phyloP scores from a whole-genome alignment of 2,797 vertebrate genomes.

The Poecilia gillii region DNA sequence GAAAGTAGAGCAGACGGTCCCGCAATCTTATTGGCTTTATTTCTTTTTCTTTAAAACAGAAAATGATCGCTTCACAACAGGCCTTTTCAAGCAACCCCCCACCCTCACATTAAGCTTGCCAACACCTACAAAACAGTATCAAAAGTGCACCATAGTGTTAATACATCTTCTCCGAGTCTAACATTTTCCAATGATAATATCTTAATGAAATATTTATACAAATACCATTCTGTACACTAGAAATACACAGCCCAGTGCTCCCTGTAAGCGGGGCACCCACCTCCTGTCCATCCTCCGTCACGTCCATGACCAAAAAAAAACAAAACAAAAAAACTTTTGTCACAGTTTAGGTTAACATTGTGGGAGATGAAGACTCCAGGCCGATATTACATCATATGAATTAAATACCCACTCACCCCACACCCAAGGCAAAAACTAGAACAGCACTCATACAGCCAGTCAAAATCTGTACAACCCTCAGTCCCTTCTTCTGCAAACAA shows the following conservation, averaged over 20 bases:
- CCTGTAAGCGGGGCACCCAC: constrained; percentile 76
- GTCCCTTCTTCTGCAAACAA: constrained; percentile 66
- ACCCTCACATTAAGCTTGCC: constrained; percentile 85
- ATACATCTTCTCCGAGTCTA: constrained; percentile 84
- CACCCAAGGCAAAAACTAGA: constrained; percentile 73
- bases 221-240: constrained; percentile 92
- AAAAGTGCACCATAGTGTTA: constrained; percentile 92
- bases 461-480: constrained; percentile 76
- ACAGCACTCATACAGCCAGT: constrained; percentile 64
- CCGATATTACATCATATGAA: constrained; percentile 75
- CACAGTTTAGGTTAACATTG: constrained; percentile 71
- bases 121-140: constrained; percentile 92
- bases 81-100: constrained; percentile 82
- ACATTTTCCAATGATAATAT: constrained; percentile 82
- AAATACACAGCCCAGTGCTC: constrained; percentile 86
- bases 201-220: constrained; percentile 88
- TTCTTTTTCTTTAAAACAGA: constrained; percentile 91
- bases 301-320: constrained; percentile 51
- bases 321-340: constrained; percentile 4
- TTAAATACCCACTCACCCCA: constrained; percentile 78
- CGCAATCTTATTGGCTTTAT: constrained; percentile 79
- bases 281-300: constrained; percentile 46
- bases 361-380: constrained; percentile 66
- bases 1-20: constrained; percentile 32
- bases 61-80: constrained; percentile 88